Evolutionary conservation across 2,888 invertebrate species (phyloP), one percentile per base, ranked within the genome.

Genomic region (Plutella xylostella): DNA sequence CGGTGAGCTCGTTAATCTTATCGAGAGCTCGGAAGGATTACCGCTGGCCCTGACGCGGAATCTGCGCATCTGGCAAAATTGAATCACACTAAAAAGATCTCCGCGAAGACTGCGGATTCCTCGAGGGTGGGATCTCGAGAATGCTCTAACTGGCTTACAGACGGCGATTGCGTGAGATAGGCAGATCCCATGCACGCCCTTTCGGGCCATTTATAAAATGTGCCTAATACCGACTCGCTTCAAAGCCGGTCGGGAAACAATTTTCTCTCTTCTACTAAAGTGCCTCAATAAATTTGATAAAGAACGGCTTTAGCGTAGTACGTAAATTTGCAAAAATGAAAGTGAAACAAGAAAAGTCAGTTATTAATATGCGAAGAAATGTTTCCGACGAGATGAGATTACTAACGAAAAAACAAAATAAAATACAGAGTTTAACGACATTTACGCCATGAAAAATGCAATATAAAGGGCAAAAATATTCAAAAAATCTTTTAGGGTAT

Each of bases 1-100:
- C 18, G 18, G 37, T 14, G 17, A 33, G 19, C 37, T 19, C 19
- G 31, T 19, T 42, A 30, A 42, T 30, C 30, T 31, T 42, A 30
- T 18, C 19, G 25, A 22, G 39, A 25, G 17, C 39, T 39, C 15
- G 15, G 39, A 9, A 25, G 39, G 15, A 25, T 39, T 17, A 25
- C 39, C 17, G 11, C 19, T 31, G 17, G 4, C 15, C 19, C 30
- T 30, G 12, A 62, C 63, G 65, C 63, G 57, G 64, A 68, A 68
- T 64, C 65, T 58, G 59, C 63, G 57, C 61, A 65, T 66, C 64
- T 53, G 61, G 63, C 59, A 60, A 73, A 75, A 77, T 76, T 73
- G 74, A 75, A 75, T 73, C 74, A 69, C 68, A 72, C 69, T 72
- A 72, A 69, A 74, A 65, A 72, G 68, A 75, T 72, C 61, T 68